phyloP scores from a whole-genome alignment of 2,888 invertebrate species.

The Nymphalis polychloros region DNA sequence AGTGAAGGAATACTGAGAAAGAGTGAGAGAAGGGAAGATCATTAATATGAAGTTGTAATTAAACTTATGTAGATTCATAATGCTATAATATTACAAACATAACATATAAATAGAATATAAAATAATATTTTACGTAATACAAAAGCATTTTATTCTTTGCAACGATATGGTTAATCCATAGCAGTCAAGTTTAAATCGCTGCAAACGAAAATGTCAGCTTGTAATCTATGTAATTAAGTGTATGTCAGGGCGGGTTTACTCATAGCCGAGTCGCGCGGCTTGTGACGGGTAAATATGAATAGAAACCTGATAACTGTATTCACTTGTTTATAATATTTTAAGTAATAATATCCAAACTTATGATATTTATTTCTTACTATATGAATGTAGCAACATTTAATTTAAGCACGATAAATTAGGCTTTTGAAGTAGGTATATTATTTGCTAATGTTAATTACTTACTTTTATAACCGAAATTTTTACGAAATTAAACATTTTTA shows the following conservation, averaged over 20 bases:
- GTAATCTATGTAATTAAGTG: slow-evolving; percentile 81
- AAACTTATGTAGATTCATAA: too few species aligned
- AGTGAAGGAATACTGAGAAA: too few species aligned
- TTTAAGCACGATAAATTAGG: too few species aligned
- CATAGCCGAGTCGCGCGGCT: slow-evolving; percentile 37
- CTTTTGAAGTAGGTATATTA: too few species aligned
- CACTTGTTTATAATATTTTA: neutral
- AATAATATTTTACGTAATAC: neutral
- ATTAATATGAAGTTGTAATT: too few species aligned
- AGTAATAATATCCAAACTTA: too few species aligned
- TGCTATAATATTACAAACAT: neutral
- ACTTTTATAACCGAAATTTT: too few species aligned
- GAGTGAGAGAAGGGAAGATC: too few species aligned
- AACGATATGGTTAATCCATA: slow-evolving; percentile 57
- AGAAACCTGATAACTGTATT: neutral
- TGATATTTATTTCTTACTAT: too few species aligned
- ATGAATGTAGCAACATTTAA: too few species aligned
- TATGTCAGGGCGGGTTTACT: slow-evolving; percentile 68
- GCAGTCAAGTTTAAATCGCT: slow-evolving; percentile 72
- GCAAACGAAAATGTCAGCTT: slow-evolving; percentile 75
- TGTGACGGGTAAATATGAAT: slow-evolving; percentile 28
- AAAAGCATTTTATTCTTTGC: slow-evolving; percentile 8
- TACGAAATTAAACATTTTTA: too few species aligned
- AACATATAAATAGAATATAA: neutral
- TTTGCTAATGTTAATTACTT: too few species aligned